These are phyloP conservation scores for Orthonevra nobilis DNA, from an alignment of 2,888 invertebrate species.

Conservation along the genomic window DNA sequence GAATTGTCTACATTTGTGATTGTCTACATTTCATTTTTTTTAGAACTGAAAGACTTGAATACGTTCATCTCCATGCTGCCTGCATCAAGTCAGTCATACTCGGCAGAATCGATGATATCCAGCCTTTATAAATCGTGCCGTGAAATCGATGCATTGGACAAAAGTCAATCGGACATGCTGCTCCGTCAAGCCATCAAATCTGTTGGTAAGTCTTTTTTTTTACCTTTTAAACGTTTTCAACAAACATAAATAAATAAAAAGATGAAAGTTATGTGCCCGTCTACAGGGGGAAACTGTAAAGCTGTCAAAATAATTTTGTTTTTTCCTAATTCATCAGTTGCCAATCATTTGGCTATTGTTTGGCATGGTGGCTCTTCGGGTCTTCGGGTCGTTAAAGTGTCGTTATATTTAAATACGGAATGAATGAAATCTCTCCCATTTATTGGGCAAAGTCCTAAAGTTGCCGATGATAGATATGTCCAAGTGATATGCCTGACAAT, in stretches of 20 bases:
- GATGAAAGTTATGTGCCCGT: no score
- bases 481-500: conserved; percentile 14
- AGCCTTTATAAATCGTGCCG: conserved; percentile 78
- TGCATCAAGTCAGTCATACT: conserved; percentile 74
- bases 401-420: neutral
- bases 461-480: conserved; percentile 19
- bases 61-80: conserved; percentile 79
- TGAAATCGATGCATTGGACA: conserved; percentile 78
- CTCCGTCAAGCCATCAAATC: conserved; percentile 77
- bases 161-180: conserved; percentile 77
- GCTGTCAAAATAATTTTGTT: conserved; percentile 15
- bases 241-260: no score
- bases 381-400: conserved; percentile 4
- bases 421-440: neutral
- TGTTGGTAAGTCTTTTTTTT: conserved; percentile 75
- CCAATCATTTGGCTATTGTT: conserved; percentile 10
- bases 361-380: neutral
- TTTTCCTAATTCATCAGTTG: neutral
- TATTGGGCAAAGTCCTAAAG: neutral
- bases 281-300: no score
- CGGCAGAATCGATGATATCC: conserved; percentile 78
- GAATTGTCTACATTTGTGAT: no score
- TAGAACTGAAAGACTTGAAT: conserved; percentile 78
- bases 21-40: conserved; percentile 17
- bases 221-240: no score